Evolutionary conservation across 64 coral and sea anemone species (phyloP), one percentile per base, ranked within the genome.

Genomic region (Montipora cactus): DNA sequence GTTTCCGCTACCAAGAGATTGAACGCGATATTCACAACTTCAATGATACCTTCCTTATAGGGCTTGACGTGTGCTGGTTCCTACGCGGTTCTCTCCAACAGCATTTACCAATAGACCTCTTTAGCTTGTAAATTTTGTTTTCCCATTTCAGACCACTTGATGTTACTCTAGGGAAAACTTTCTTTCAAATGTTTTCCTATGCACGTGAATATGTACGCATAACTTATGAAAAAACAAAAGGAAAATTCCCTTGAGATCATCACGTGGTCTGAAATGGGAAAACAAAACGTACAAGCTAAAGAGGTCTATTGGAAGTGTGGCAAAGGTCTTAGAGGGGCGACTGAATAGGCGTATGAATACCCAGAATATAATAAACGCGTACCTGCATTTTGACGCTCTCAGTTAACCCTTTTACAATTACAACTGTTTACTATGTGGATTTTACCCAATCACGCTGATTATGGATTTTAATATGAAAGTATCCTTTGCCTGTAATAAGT

Each of bases 391-490:
- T 62, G 93, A 95, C 20, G 83, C 78, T 12, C 49, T 95, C 5
- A 55, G 69, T 67, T 4, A 50, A 3, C 93, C 92, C 23, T 19
- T n/a, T 9, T 96, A 96, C 67, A 70, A 92, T 16, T 96, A 75
- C 66, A 45, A 44, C 77, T 92, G 94, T 66, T 75, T 73, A 10
- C 23, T 96, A 8, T 96, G 90, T 92, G 94, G 90, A 7, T 81
- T 70, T 57, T 84, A 96, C 45, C 94, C 90, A 2, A 80, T 49
- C 1, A 89, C n/a, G 4, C 14, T 95, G 2, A 92, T 91, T 37
- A 83, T 89, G 64, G 90, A 92, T 67, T 22, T 95, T 10, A 92
- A 96, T 51, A 87, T 74, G 14, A 96, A 92, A 74, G 86, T 95
- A 15, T 69, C 74, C 15, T 90, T 95, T 73, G 55, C 47, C 12